Evolutionary conservation across 2,888 invertebrate species (phyloP).

Genomic region (Synanthedon formicaeformis): DNA sequence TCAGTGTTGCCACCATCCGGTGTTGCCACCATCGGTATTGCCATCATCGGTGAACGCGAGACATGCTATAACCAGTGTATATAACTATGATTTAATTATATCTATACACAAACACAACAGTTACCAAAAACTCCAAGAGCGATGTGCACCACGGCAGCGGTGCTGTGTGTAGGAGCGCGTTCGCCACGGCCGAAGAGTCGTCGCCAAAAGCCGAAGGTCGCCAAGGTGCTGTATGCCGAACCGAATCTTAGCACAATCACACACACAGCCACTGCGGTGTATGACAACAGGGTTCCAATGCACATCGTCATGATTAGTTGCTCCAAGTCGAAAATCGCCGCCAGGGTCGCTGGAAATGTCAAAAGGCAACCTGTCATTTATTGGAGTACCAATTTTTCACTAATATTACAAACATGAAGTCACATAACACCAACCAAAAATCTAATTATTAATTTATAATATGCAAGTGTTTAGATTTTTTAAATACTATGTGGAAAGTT

Average conservation of each 20-base stretch:
- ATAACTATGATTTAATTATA: too few relatives aligned
- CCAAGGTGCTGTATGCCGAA: slow-evolving; percentile 18
- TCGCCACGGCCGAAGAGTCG: slow-evolving; percentile 31
- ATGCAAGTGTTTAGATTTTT: too few relatives aligned
- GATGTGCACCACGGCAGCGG: not conserved
- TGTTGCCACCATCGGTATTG: too few relatives aligned
- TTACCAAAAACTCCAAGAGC: not conserved
- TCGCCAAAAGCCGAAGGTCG: slow-evolving; percentile 17
- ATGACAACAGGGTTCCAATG: slow-evolving; percentile 85
- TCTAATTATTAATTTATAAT: too few relatives aligned
- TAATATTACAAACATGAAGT: too few relatives aligned
- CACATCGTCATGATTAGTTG: slow-evolving; percentile 89
- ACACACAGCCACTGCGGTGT: slow-evolving; percentile 87
- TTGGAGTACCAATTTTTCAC: too few relatives aligned
- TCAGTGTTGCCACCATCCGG: too few relatives aligned
- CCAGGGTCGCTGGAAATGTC: slow-evolving; percentile 73
- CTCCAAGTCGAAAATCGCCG: slow-evolving; percentile 81
- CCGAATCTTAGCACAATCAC: slow-evolving; percentile 77
- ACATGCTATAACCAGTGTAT: too few relatives aligned
- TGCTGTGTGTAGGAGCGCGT: slow-evolving; percentile 19
- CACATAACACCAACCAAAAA: too few relatives aligned
- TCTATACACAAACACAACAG: too few relatives aligned
- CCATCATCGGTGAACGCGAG: too few relatives aligned
- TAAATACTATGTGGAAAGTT: too few relatives aligned
- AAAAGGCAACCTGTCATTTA: not conserved